phyloP scores from a whole-genome alignment of 2,113 vertebrate species.

The Gallinago undulata region DNA sequence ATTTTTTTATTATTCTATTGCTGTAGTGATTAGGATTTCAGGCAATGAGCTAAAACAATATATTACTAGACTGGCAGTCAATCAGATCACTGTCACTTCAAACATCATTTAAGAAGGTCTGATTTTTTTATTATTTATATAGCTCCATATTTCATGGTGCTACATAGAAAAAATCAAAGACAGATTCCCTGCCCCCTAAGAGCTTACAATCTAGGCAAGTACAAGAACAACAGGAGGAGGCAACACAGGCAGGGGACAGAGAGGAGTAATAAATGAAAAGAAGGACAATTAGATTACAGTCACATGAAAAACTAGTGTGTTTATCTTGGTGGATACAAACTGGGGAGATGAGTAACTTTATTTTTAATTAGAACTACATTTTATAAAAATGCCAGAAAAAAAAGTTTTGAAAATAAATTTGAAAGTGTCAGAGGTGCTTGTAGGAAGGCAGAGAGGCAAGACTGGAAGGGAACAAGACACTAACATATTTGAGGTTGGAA shows the following conservation, averaged over 20 bases:
- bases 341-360: neutral
- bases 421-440: neutral
- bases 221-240: slow-evolving; percentile 56
- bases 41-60: neutral
- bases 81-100: slow-evolving; percentile 58
- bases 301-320: slow-evolving; percentile 29
- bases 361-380: slow-evolving; percentile 8
- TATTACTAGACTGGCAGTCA: slow-evolving; percentile 23
- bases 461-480: neutral
- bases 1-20: neutral
- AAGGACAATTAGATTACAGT: slow-evolving; percentile 44
- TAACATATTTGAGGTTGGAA: neutral
- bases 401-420: neutral
- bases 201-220: slow-evolving; percentile 69
- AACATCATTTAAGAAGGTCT: slow-evolving; percentile 56
- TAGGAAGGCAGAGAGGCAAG: neutral
- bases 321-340: neutral
- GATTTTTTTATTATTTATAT: slow-evolving; percentile 66
- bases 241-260: slow-evolving; percentile 53
- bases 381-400: neutral
- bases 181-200: slow-evolving; percentile 62
- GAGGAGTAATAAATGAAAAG: slow-evolving; percentile 8
- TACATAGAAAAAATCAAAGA: slow-evolving; percentile 60
- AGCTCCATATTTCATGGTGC: slow-evolving; percentile 63
- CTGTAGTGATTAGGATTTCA: neutral